Conservation (phyloP, 1,140 invertebrate species). For the Venturia canescens region DNA sequence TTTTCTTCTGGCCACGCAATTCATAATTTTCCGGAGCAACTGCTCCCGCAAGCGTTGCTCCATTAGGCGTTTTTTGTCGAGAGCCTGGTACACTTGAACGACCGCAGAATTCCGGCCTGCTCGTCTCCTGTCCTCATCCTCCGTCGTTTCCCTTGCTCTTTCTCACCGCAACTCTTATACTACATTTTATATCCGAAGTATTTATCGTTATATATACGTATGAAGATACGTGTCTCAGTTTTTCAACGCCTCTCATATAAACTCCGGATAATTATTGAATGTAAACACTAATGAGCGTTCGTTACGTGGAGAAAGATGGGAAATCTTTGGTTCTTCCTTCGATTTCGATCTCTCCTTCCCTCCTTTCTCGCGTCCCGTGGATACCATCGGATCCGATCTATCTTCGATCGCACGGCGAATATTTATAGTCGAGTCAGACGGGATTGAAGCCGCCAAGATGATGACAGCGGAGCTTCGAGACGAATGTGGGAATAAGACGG, state of each 20-base stretch:
- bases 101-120: conserved; percentile 68
- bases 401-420: background rate
- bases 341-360: background rate
- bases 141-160: conserved; percentile 36
- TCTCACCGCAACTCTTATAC: conserved; percentile 53
- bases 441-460: background rate
- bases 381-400: background rate
- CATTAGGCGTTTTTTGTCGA: conserved; percentile 68
- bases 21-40: conserved; percentile 70
- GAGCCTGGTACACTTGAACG: conserved; percentile 15
- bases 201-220: conserved; percentile 20
- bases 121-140: conserved; percentile 31
- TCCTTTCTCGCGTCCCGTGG: background rate
- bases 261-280: conserved; percentile 39
- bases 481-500: background rate
- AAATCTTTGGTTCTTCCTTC: conserved; percentile 24
- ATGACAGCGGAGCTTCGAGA: background rate
- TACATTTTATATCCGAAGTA: background rate
- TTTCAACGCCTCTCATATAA: conserved; percentile 35
- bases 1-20: conserved; percentile 60
- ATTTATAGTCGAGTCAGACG: background rate
- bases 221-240: conserved; percentile 29
- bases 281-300: conserved; percentile 42
- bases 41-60: conserved; percentile 66
- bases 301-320: conserved; percentile 16